Evolutionary conservation across 2,113 vertebrate species (phyloP), one percentile per base, ranked within the genome.

Genomic region (Notothenia coriiceps): DNA sequence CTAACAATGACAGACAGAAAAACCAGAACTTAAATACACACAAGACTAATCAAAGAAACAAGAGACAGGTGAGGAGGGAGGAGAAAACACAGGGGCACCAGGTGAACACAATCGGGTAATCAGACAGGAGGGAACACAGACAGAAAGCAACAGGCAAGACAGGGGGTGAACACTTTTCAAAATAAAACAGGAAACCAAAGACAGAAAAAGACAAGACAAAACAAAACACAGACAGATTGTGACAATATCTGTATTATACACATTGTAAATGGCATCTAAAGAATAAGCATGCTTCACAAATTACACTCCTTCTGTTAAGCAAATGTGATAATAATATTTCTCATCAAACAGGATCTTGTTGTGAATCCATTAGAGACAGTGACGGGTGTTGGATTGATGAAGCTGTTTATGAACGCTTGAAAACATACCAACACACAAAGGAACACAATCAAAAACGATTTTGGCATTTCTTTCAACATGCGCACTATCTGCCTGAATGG

Each of bases 281-380:
- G 35, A 63, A 70, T 17, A 47, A 65, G 4, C 33, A 47, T 18
- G 33, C 50, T 47, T 59, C 25, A 77, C 44, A 56, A 62, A 59
- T 60, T 20, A 14, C 62, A 35, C 7, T 66, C 59, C 55, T 51
- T 50, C 62, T 76, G 62, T 68, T 33, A 73, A 69, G 67, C 29
- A 76, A 77, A 80, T 69, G 17, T 43, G 72, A 12, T 54, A 74
- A 88, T 77, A 65, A 85, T 73, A 59, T 73, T 88, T 80, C 77
- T 82, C 69, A 84, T 86, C 83, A 84, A 77, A 75, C 69, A 49
- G 64, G 20, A 73, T 59, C 76, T 64, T 11, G 51, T 60, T 88
- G 84, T 6, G 54, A 60, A 47, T 69, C 69, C 15, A 72, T 2
- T 63, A 57, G 82, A 84, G 67, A 46, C 43, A 13, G 63, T n/a